Evolutionary conservation across 37 sponge, comb jelly and placozoan genomes (phyloP).

Genomic region (Ianthella basta): DNA sequence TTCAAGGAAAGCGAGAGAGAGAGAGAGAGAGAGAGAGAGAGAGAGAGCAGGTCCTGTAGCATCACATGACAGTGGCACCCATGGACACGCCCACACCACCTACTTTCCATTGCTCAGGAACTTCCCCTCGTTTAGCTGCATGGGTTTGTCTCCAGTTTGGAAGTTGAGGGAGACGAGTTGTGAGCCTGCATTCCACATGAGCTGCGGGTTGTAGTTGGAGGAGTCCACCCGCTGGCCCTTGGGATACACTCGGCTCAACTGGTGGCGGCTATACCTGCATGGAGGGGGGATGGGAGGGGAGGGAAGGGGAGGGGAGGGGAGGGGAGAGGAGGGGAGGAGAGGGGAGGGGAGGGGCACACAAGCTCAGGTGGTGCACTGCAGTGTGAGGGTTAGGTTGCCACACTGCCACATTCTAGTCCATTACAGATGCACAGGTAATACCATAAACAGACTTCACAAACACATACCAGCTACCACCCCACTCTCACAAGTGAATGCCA

Average conservation of each 20-base stretch:
- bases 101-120: slow-evolving; percentile 87
- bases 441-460: too few species aligned
- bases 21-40: background rate
- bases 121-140: slow-evolving; percentile 98
- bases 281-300: background rate
- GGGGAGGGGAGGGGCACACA: too few species aligned
- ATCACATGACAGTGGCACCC: slow-evolving; percentile 20
- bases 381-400: too few species aligned
- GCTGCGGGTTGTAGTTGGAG: slow-evolving; percentile 92
- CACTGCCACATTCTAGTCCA: too few species aligned
- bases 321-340: background rate
- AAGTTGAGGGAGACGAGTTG: slow-evolving; percentile 96
- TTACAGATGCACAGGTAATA: too few species aligned
- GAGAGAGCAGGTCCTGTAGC: background rate
- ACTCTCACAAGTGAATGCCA: too few species aligned
- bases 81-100: slow-evolving; percentile 21
- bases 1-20: too few species aligned
- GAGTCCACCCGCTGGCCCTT: slow-evolving; percentile 92
- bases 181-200: slow-evolving; percentile 94
- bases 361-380: too few species aligned
- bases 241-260: slow-evolving; percentile 94
- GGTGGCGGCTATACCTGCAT: slow-evolving; percentile 58
- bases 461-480: too few species aligned
- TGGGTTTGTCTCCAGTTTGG: slow-evolving; percentile 95
- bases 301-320: too few species aligned